These are phyloP conservation scores for Tursiops truncatus DNA, from an alignment of 2,113 vertebrate species.

Conservation along the genomic window DNA sequence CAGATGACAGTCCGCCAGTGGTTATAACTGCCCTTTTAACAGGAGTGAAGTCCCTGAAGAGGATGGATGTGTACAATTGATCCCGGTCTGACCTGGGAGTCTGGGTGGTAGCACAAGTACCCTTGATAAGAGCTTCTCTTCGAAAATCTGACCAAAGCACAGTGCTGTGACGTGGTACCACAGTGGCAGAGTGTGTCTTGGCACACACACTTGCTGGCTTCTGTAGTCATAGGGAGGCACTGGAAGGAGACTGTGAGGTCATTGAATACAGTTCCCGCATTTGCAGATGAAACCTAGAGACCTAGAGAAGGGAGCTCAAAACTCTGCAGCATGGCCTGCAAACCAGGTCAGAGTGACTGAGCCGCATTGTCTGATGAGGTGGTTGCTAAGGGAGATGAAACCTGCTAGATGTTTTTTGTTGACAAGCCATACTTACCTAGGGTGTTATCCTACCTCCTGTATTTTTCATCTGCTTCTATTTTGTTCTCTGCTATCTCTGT, in stretches of 20 bases:
- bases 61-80: neutral
- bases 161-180: neutral
- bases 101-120: neutral
- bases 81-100: neutral
- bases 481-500: neutral
- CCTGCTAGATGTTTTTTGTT: neutral
- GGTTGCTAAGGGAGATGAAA: neutral
- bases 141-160: neutral
- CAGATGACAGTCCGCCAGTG: neutral
- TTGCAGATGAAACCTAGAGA: neutral
- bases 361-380: neutral
- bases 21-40: neutral
- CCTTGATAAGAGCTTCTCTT: neutral
- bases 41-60: neutral
- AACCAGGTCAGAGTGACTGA: neutral
- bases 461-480: neutral
- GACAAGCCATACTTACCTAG: neutral
- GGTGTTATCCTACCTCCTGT: neutral
- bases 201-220: neutral
- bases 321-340: neutral
- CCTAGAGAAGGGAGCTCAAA: neutral
- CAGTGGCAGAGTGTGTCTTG: neutral
- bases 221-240: neutral
- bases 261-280: neutral
- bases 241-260: neutral